Evolutionary conservation across 1,140 invertebrate species (phyloP).

Genomic region (Saccostrea echinata): DNA sequence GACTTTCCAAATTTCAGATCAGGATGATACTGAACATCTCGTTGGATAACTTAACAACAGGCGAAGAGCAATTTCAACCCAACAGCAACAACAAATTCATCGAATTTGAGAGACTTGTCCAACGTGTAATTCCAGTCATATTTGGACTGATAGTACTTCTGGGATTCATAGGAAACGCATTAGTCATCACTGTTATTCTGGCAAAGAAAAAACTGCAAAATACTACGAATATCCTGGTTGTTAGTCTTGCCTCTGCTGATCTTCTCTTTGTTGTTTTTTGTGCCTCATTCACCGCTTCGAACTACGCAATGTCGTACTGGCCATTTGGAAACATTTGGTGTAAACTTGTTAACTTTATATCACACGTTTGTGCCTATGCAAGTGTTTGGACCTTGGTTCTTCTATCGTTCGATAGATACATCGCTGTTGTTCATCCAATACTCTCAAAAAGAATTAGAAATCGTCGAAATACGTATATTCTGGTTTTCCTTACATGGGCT

Average conservation of each 20-base stretch:
- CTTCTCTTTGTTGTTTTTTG: not conserved
- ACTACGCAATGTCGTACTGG: constrained; percentile 16
- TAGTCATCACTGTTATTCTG: not conserved
- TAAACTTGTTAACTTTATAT: not conserved
- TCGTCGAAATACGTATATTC: not conserved
- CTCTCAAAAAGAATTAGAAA: not conserved
- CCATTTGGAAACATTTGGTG: constrained; percentile 28
- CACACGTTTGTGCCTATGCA: not conserved
- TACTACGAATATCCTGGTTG: not conserved
- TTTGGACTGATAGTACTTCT: constrained; percentile 23
- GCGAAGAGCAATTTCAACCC: not conserved
- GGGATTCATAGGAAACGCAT: constrained; percentile 17
- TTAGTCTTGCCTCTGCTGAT: constrained; percentile 1
- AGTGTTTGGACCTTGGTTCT: constrained; percentile 29
- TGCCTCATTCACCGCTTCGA: not conserved
- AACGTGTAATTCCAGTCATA: not conserved
- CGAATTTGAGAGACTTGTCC: not conserved
- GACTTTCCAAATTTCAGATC: no score
- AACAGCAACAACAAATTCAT: not conserved
- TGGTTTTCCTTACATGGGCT: not conserved
- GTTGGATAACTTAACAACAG: not conserved
- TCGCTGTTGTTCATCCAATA: constrained; percentile 37
- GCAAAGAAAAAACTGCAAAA: not conserved
- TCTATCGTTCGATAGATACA: constrained; percentile 9
- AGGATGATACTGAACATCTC: not conserved